phyloP scores from a whole-genome alignment of 2,888 invertebrate species.

The Plagodis pulveraria region DNA sequence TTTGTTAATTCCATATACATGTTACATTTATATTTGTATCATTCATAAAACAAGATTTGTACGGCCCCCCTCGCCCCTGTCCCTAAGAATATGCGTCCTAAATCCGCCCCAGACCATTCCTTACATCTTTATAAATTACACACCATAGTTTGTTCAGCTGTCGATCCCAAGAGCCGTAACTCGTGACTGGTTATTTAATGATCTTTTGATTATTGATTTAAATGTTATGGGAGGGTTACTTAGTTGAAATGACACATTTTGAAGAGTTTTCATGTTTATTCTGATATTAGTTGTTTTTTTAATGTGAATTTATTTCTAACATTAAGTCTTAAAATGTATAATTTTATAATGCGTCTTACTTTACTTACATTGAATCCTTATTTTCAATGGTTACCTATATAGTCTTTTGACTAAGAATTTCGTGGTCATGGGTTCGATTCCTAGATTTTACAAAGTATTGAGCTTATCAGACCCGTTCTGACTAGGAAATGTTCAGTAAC shows the following conservation, averaged over 20 bases:
- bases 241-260: conserved; percentile 7
- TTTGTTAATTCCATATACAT: no score
- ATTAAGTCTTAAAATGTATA: no score
- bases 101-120: conserved; percentile 22
- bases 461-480: no score
- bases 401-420: no score
- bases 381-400: no score
- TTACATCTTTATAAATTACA: conserved; percentile 39
- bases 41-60: no score
- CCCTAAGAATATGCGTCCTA: conserved; percentile 7
- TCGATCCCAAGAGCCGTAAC: conserved; percentile 33
- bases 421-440: no score
- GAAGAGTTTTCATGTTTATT: neutral
- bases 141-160: conserved; percentile 39
- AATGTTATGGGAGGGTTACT: conserved; percentile 6
- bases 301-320: neutral
- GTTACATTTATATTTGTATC: no score
- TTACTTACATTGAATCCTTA: no score
- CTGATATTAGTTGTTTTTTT: neutral
- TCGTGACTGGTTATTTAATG: conserved; percentile 34
- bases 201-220: conserved; percentile 36
- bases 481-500: no score
- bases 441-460: no score
- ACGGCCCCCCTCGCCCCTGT: neutral
- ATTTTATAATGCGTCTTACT: no score